These are phyloP conservation scores for Dicranocentrus wangi DNA, from an alignment of 2,888 invertebrate species.

Conservation along the genomic window DNA sequence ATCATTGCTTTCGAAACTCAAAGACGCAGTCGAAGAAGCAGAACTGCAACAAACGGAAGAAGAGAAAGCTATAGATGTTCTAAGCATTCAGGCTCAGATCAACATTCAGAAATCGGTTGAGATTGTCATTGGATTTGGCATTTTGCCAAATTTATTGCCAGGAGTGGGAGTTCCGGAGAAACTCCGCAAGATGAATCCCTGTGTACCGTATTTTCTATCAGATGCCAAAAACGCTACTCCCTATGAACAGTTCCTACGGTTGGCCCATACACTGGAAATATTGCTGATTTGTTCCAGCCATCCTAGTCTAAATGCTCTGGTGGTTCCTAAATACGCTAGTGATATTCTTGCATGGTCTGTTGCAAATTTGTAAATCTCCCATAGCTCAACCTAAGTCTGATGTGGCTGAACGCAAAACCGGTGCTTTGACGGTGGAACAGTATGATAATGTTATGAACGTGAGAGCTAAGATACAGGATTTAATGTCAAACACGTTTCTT, in stretches of 20 bases:
- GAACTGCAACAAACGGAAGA: slow-evolving; percentile 64
- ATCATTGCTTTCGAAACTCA: slow-evolving; percentile 54
- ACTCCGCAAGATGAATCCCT: slow-evolving; percentile 60
- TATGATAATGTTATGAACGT: slow-evolving; percentile 56
- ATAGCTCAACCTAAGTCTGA: slow-evolving; percentile 78
- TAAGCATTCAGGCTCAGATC: slow-evolving; percentile 83
- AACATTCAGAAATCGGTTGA: slow-evolving; percentile 80
- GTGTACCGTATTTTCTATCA: slow-evolving; percentile 48
- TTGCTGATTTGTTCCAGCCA: slow-evolving; percentile 51
- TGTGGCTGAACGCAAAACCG: slow-evolving; percentile 2
- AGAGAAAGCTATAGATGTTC: slow-evolving; percentile 73
- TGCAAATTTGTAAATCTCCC: slow-evolving; percentile 82
- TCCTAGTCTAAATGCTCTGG: slow-evolving; percentile 68
- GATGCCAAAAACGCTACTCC: slow-evolving; percentile 39
- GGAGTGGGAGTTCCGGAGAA: slow-evolving; percentile 79
- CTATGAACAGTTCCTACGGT: slow-evolving; percentile 64
- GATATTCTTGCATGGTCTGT: slow-evolving; percentile 81
- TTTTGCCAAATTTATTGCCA: slow-evolving; percentile 81
- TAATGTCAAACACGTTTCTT: slow-evolving; percentile 40
- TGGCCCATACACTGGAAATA: slow-evolving; percentile 56
- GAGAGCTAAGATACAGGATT: slow-evolving; percentile 28
- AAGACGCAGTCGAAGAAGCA: slow-evolving; percentile 43
- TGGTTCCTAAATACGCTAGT: slow-evolving; percentile 78
- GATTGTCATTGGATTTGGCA: slow-evolving; percentile 80
- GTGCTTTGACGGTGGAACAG: slow-evolving; percentile 48